phyloP scores from a whole-genome alignment of 2,888 invertebrate species.

The Lycophotia porphyrea region DNA sequence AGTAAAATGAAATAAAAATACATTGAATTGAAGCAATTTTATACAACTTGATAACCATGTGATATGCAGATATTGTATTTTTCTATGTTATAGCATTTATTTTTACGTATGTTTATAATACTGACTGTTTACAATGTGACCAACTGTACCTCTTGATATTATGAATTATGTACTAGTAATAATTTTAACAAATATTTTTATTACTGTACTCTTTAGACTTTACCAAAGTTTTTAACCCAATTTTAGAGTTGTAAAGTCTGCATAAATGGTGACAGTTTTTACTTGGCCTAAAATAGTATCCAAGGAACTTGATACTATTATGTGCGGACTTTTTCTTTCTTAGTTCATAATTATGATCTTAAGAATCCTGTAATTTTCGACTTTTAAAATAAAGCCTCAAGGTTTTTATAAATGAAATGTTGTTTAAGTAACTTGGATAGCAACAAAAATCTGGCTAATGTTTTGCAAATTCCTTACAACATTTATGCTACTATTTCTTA shows the following conservation, averaged over 20 bases:
- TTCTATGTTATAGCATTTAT: constrained; percentile 70
- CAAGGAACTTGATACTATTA: background rate
- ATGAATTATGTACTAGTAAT: constrained; percentile 68
- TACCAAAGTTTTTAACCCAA: constrained; percentile 60
- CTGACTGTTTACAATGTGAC: constrained; percentile 71
- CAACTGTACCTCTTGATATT: constrained; percentile 72
- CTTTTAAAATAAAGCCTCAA: background rate
- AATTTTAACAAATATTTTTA: constrained; percentile 39
- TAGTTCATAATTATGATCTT: constrained; percentile 23
- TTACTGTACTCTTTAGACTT: constrained; percentile 43
- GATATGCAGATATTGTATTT: constrained; percentile 75
- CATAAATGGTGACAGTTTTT: constrained; percentile 7
- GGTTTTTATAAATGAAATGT: constrained; percentile 7
- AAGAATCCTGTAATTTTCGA: constrained; percentile 27
- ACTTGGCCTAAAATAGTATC: background rate
- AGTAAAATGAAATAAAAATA: constrained; percentile 44
- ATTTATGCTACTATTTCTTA: background rate
- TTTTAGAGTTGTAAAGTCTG: constrained; percentile 28
- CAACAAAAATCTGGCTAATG: background rate
- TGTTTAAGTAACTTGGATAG: constrained; percentile 16
- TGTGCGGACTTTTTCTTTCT: constrained; percentile 27
- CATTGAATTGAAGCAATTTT: constrained; percentile 53
- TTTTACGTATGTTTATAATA: constrained; percentile 67
- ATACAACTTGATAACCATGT: constrained; percentile 71
- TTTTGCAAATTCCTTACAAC: background rate